These are phyloP conservation scores for Sigmodon hispidus DNA, from an alignment of 2,113 vertebrate genomes.

Conservation along the genomic window DNA sequence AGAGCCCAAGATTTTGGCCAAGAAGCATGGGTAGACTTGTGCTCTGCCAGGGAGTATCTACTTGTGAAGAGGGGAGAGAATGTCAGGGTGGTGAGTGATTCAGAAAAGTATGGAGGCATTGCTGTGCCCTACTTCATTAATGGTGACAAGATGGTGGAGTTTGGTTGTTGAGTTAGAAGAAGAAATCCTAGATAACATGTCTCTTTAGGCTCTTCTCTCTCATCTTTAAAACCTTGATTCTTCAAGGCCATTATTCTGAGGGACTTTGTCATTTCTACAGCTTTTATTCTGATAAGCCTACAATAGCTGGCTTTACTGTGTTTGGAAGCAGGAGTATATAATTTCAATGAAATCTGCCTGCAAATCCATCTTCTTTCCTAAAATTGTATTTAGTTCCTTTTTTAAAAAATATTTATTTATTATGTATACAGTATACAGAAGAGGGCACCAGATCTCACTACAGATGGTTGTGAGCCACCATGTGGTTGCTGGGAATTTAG, in stretches of 20 bases:
- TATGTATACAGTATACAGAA: too few species aligned
- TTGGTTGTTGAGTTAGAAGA: not conserved
- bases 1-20: not conserved
- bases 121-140: not conserved
- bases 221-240: not conserved
- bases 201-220: not conserved
- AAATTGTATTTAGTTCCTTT: not conserved
- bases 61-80: not conserved
- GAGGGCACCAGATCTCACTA: too few species aligned
- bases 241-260: not conserved
- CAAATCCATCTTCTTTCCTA: constrained; percentile 3
- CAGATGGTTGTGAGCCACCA: too few species aligned
- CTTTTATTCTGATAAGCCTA: not conserved
- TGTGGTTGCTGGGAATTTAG: too few species aligned
- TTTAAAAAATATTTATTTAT: too few species aligned
- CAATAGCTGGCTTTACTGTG: not conserved
- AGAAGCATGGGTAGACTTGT: not conserved
- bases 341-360: not conserved
- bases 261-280: not conserved
- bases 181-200: not conserved
- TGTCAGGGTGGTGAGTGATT: not conserved
- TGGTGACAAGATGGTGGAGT: constrained; percentile 12
- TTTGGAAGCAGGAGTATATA: constrained; percentile 2
- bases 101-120: constrained; percentile 20
- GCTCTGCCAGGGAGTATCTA: not conserved